Percentiles rank a stretch among this genome's conserved stretches.
Conservation (phyloP, 2,888 invertebrate species). For the Synergus itoensis region DNA sequence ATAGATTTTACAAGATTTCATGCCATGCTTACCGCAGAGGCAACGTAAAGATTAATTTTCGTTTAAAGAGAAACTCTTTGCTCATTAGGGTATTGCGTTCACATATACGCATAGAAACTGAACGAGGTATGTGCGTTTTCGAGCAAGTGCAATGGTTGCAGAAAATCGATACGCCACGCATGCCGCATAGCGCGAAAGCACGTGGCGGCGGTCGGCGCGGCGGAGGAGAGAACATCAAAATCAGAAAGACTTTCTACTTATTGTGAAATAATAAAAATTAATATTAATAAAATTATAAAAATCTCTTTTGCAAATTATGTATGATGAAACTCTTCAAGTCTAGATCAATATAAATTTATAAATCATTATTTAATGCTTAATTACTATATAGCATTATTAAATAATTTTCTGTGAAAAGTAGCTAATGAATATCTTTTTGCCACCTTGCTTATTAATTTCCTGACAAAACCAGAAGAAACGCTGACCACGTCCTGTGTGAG, state of each 20-base stretch:
- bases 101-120: slow-evolving; percentile 9
- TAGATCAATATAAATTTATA: not conserved
- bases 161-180: slow-evolving; percentile 64
- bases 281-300: not conserved
- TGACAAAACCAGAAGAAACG: not conserved
- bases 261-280: not conserved
- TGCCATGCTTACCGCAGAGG: slow-evolving; percentile 7
- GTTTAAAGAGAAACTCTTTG: slow-evolving; percentile 26
- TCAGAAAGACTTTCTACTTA: not conserved
- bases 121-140: slow-evolving; percentile 5
- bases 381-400: too few species aligned
- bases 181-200: slow-evolving; percentile 58
- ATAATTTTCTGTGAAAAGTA: not conserved
- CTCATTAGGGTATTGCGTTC: slow-evolving; percentile 15
- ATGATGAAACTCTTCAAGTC: not conserved
- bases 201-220: slow-evolving; percentile 58
- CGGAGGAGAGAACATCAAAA: slow-evolving; percentile 56
- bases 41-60: slow-evolving; percentile 13
- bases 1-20: too few species aligned
- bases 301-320: not conserved
- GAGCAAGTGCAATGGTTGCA: slow-evolving; percentile 63
- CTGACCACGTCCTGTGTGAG: not conserved
- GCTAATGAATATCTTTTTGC: not conserved
- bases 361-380: not conserved
- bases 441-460: not conserved